phyloP scores from a whole-genome alignment of 2,797 vertebrate genomes.

The Emydoidea blandingii region DNA sequence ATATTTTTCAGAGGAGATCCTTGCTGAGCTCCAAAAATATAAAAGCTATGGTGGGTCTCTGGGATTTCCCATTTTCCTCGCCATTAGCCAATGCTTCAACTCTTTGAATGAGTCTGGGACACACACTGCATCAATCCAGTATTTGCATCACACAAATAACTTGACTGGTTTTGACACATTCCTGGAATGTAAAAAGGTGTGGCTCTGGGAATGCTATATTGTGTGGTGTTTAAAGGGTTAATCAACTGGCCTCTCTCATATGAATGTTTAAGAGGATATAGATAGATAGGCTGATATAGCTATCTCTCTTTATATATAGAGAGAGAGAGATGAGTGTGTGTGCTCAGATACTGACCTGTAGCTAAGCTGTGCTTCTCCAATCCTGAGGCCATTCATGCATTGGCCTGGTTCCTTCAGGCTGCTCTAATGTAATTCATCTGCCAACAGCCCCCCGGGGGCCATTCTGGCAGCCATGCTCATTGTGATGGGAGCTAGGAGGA shows the following conservation, averaged over 20 bases:
- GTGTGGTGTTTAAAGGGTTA: neutral
- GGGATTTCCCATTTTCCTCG: neutral
- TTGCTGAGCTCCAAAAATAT: neutral
- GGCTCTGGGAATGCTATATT: fast-evolving
- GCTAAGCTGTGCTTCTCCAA: neutral
- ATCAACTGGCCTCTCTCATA: neutral
- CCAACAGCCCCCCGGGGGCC: neutral
- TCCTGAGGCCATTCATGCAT: neutral
- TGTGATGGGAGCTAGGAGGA: neutral
- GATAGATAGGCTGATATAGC: neutral
- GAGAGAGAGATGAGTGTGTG: fast-evolving
- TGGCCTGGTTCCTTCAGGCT: neutral
- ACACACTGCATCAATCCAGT: neutral
- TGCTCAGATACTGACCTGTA: fast-evolving
- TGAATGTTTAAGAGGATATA: neutral
- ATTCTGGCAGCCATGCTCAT: neutral
- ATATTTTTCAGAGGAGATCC: neutral
- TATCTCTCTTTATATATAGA: neutral
- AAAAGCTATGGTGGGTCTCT: neutral
- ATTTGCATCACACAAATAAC: fast-evolving
- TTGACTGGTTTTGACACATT: neutral
- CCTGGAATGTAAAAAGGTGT: neutral
- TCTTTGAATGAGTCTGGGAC: neutral
- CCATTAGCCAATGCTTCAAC: neutral
- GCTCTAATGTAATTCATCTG: neutral